Conservation (phyloP, 2,113 vertebrate genomes). For the Dipodomys merriami region DNA sequence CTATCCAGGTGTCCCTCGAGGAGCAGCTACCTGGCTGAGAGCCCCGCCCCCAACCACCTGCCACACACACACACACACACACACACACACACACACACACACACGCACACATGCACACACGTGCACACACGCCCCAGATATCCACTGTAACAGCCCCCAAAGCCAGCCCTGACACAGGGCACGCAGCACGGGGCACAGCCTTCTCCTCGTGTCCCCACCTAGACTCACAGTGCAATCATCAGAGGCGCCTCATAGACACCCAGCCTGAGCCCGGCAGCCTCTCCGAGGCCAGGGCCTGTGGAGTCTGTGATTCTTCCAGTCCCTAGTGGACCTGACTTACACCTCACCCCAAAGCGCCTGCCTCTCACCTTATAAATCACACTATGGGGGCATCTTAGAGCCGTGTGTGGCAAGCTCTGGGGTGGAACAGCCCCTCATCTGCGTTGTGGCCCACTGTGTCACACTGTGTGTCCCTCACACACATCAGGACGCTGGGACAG, state of each 20-base stretch:
- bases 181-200: not conserved
- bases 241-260: not conserved
- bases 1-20: not conserved
- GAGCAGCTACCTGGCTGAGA: not conserved
- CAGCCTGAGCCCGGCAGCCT: not conserved
- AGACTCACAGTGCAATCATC: rapidly evolving
- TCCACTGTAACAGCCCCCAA: not conserved
- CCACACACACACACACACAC: too few relatives aligned
- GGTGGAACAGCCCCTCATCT: too few relatives aligned
- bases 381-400: not conserved
- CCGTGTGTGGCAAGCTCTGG: too few relatives aligned
- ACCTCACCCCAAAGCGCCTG: not conserved
- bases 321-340: not conserved
- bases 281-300: not conserved
- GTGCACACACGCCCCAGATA: too few relatives aligned
- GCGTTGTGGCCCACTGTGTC: too few relatives aligned
- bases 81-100: too few relatives aligned
- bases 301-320: not conserved
- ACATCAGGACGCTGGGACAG: too few relatives aligned
- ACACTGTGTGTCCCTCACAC: not conserved
- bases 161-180: too few relatives aligned
- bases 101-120: too few relatives aligned
- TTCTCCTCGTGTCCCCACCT: not conserved
- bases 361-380: not conserved
- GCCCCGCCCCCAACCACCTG: not conserved